Conservation (phyloP, 2,797 vertebrate genomes). For the Danio tinwini region DNA sequence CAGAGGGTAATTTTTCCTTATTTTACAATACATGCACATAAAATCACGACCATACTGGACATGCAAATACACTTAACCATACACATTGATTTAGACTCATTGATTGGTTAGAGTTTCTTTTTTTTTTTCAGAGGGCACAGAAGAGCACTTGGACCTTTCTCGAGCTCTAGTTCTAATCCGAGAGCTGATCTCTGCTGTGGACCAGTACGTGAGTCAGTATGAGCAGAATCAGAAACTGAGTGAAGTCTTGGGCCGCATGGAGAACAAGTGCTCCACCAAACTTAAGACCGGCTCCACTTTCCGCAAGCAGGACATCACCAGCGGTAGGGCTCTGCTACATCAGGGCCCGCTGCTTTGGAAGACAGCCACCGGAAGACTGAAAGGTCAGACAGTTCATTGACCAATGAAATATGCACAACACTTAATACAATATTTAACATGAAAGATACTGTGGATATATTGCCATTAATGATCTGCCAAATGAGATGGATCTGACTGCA, state of each 20-base stretch:
- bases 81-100: neutral
- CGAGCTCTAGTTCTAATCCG: constrained; percentile 85
- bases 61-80: too few relatives aligned
- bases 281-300: constrained; percentile 90
- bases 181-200: constrained; percentile 87
- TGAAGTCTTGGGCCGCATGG: constrained; percentile 88
- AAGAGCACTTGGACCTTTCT: constrained; percentile 86
- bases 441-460: neutral
- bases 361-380: constrained; percentile 93
- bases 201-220: constrained; percentile 89
- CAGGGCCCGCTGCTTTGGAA: constrained; percentile 93
- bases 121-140: constrained; percentile 79
- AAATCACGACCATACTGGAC: neutral
- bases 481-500: neutral
- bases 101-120: too few relatives aligned
- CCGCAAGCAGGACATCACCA: constrained; percentile 89
- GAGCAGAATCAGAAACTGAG: constrained; percentile 88
- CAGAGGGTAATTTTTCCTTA: constrained; percentile 80
- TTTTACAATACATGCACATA: neutral
- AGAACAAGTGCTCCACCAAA: constrained; percentile 91
- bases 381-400: constrained; percentile 62
- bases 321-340: constrained; percentile 83
- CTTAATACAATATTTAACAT: neutral
- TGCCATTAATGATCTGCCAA: too few relatives aligned
- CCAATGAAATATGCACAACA: neutral